Percentiles rank a stretch among this genome's conserved stretches.
These are phyloP conservation scores for Diadumene lineata DNA, from an alignment of 92 coral and sea anemone species.

Conservation along the genomic window DNA sequence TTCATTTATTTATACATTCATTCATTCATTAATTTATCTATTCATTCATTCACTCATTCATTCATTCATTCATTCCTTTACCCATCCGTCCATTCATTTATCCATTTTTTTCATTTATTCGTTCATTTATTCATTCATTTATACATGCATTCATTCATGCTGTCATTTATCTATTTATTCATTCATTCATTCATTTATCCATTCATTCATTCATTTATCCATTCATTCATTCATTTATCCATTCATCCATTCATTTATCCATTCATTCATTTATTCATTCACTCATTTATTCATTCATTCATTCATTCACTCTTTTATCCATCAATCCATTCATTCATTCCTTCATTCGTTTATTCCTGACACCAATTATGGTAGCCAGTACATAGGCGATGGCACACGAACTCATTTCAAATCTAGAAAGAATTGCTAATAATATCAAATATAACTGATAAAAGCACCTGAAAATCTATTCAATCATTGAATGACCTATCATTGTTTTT, in stretches of 20 bases:
- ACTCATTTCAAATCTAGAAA: too few relatives aligned
- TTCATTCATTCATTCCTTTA: neutral
- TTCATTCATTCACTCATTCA: neutral
- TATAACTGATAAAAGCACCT: too few relatives aligned
- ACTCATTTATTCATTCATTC: neutral
- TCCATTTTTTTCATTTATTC: too few relatives aligned
- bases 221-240: neutral
- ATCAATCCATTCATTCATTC: neutral
- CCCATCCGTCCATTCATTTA: neutral
- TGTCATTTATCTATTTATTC: neutral
- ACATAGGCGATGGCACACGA: too few relatives aligned
- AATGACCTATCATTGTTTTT: too few relatives aligned
- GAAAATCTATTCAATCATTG: too few relatives aligned
- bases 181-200: neutral
- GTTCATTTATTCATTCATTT: neutral
- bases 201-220: neutral
- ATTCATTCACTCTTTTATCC: neutral
- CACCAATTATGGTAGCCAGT: too few relatives aligned
- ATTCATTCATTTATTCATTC: neutral
- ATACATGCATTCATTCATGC: neutral
- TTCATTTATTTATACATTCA: neutral
- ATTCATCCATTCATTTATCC: neutral
- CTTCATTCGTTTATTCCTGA: too few relatives aligned
- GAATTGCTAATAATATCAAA: too few relatives aligned
- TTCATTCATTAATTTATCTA: too few relatives aligned